A percentile compares a stretch with the other conserved stretches of the same genome.
Conservation (phyloP, 2,113 vertebrate species). For the Xenus cinereus region DNA sequence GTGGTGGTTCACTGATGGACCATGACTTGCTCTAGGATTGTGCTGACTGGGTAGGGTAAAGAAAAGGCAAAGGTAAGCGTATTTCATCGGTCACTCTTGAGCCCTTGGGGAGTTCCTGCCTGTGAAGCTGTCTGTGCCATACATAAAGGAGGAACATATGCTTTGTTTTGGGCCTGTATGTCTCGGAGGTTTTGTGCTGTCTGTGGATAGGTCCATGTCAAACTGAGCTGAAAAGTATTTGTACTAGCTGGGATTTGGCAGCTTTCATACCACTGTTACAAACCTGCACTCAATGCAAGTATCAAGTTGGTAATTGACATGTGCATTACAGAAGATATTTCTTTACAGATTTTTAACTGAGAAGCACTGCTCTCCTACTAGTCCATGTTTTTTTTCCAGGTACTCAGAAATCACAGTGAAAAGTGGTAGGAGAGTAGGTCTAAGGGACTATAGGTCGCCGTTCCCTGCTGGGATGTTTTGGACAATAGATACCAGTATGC, state of each 20-base stretch:
- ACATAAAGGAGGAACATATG: background rate
- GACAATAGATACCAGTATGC: background rate
- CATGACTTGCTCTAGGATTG: background rate
- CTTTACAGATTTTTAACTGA: background rate
- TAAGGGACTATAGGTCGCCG: background rate
- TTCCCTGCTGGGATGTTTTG: background rate
- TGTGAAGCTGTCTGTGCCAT: background rate
- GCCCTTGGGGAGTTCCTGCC: background rate
- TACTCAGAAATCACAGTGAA: background rate
- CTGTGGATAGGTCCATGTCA: background rate
- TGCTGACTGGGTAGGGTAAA: background rate
- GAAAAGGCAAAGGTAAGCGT: background rate
- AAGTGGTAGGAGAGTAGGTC: background rate
- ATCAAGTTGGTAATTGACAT: background rate
- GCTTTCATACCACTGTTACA: background rate
- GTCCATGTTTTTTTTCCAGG: background rate
- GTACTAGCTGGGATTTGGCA: background rate
- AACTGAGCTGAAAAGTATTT: background rate
- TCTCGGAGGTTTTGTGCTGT: background rate
- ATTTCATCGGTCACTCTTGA: background rate
- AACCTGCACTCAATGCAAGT: background rate
- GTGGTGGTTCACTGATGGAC: background rate
- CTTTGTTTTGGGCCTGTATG: background rate
- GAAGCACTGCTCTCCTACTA: background rate
- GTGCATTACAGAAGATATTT: background rate